These are phyloP conservation scores for Poicephalus meyeri DNA, from an alignment of 2,113 vertebrate species.

Conservation along the genomic window DNA sequence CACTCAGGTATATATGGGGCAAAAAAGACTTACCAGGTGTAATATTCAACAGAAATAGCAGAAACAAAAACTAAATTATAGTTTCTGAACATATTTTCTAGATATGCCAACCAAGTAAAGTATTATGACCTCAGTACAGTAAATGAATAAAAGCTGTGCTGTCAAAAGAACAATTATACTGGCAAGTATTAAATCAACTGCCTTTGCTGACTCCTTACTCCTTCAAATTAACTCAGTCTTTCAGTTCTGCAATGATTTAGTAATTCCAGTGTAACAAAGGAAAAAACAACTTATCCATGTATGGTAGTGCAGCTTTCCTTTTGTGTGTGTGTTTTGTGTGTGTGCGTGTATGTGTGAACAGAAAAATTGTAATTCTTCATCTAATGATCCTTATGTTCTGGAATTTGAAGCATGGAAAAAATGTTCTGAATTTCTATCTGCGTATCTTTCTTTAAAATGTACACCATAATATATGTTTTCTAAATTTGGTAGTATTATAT, in stretches of 20 bases:
- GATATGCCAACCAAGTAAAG: background rate
- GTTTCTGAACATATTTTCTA: background rate
- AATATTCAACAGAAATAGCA: background rate
- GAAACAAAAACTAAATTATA: background rate
- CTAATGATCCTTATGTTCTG: background rate
- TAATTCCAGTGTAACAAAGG: background rate
- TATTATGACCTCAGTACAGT: background rate
- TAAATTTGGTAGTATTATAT: background rate
- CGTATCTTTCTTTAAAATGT: background rate
- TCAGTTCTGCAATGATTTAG: background rate
- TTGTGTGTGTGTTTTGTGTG: fast-evolving
- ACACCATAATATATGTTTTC: background rate
- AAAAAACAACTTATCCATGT: background rate
- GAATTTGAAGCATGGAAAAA: background rate
- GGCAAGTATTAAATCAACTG: background rate
- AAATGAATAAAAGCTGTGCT: background rate
- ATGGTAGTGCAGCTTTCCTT: background rate
- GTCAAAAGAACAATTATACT: background rate
- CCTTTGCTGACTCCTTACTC: background rate
- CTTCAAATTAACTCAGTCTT: background rate
- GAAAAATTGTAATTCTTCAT: background rate
- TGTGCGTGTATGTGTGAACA: background rate
- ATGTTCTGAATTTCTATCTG: background rate
- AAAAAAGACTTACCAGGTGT: background rate
- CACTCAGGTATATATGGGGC: background rate